These are phyloP conservation scores for Cheumatopsyche charites DNA, from an alignment of 1,140 invertebrate genomes.

Conservation along the genomic window DNA sequence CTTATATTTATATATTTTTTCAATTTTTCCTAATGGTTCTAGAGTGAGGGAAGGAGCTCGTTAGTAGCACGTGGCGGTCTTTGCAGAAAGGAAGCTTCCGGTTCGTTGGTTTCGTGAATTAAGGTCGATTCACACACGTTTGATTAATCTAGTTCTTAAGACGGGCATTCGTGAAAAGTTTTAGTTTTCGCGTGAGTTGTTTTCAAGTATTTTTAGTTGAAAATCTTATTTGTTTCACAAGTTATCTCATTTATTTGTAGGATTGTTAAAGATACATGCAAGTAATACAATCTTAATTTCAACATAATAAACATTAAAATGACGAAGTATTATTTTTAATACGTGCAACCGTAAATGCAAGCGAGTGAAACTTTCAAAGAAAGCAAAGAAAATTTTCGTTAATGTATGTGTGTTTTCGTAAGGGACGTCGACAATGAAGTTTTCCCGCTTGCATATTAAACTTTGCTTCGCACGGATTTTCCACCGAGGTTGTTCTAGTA, in stretches of 20 bases:
- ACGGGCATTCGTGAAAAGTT: too few species aligned
- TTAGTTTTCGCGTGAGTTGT: too few species aligned
- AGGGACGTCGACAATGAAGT: conserved; percentile 1
- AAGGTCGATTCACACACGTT: too few species aligned
- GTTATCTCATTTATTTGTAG: too few species aligned
- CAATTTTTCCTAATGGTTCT: conserved; percentile 30
- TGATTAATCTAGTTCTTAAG: too few species aligned
- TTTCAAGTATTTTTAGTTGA: too few species aligned
- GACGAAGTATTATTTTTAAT: too few species aligned
- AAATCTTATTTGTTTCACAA: too few species aligned
- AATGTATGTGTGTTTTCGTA: too few species aligned
- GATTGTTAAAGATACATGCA: too few species aligned
- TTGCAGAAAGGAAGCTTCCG: conserved; percentile 16
- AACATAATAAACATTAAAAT: too few species aligned
- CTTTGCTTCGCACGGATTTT: background rate
- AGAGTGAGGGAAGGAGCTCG: conserved; percentile 39
- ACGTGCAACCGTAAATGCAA: background rate
- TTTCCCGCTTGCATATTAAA: conserved; percentile 11
- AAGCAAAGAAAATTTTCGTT: background rate
- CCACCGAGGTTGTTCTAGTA: background rate
- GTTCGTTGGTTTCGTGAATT: conserved; percentile 20
- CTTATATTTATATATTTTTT: conserved; percentile 21
- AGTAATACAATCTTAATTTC: too few species aligned
- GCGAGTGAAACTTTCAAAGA: background rate
- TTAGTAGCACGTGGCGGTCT: conserved; percentile 35